phyloP scores from a whole-genome alignment of 2,797 vertebrate genomes.

The Melanotaenia pygmaea region DNA sequence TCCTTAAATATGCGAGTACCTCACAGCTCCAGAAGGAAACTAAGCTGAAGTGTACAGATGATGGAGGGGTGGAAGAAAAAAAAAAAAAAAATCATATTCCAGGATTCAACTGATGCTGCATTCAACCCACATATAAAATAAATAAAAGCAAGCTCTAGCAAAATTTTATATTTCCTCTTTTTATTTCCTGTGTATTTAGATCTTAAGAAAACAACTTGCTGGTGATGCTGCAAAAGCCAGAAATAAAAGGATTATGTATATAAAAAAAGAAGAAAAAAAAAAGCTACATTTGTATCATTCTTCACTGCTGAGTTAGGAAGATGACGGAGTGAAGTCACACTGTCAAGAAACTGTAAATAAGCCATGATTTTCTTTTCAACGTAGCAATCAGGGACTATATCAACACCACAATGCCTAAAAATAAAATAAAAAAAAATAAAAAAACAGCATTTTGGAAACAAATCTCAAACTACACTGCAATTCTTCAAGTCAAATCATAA shows the following conservation, averaged over 20 bases:
- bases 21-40: slow-evolving; percentile 58
- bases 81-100: slow-evolving; percentile 39
- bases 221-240: slow-evolving; percentile 47
- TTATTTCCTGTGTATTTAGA: slow-evolving; percentile 22
- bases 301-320: slow-evolving; percentile 72
- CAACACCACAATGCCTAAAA: slow-evolving; percentile 63
- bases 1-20: slow-evolving; percentile 76
- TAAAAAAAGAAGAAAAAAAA: slow-evolving; percentile 8
- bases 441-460: slow-evolving; percentile 84
- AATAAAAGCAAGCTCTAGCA: slow-evolving; percentile 30
- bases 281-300: slow-evolving; percentile 80
- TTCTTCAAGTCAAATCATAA: slow-evolving; percentile 88
- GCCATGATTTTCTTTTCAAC: slow-evolving; percentile 63
- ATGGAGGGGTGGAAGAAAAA: slow-evolving; percentile 5
- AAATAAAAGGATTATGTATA: background rate
- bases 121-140: slow-evolving; percentile 51
- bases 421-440: slow-evolving; percentile 24
- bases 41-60: slow-evolving; percentile 47
- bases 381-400: slow-evolving; percentile 60
- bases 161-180: background rate
- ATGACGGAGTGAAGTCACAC: slow-evolving; percentile 68
- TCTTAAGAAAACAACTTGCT: slow-evolving; percentile 37
- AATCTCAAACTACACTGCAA: slow-evolving; percentile 79
- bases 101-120: slow-evolving; percentile 49
- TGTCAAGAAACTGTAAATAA: slow-evolving; percentile 64